phyloP scores from a whole-genome alignment of 2,888 invertebrate species.

The Thysanoteuthis rhombus region DNA sequence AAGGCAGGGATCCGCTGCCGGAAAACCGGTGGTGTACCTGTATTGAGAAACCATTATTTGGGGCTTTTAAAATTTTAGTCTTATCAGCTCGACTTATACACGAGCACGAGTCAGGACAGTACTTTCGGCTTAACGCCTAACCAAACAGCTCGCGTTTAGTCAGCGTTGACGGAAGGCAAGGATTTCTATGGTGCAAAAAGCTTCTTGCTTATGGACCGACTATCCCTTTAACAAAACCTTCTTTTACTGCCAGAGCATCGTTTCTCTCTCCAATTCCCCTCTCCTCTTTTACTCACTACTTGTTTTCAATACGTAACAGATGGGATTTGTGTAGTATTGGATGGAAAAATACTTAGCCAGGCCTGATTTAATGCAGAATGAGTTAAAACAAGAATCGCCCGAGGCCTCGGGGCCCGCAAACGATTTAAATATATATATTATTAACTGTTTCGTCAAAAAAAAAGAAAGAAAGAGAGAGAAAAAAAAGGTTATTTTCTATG shows the following conservation, averaged over 20 bases:
- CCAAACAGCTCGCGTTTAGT: too few relatives aligned
- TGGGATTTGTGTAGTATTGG: background rate
- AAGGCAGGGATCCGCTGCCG: too few relatives aligned
- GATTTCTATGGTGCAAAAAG: background rate
- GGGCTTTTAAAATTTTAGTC: too few relatives aligned
- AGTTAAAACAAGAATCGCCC: background rate
- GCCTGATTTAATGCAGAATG: background rate
- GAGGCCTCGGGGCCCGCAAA: background rate
- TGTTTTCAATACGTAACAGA: background rate
- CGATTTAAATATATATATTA: background rate
- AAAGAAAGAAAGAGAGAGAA: background rate
- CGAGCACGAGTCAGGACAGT: too few relatives aligned
- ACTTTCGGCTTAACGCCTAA: too few relatives aligned
- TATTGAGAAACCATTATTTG: too few relatives aligned
- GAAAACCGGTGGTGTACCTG: too few relatives aligned
- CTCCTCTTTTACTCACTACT: background rate
- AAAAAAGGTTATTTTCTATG: background rate
- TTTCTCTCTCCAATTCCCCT: background rate
- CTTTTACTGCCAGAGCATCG: background rate
- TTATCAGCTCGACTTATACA: too few relatives aligned
- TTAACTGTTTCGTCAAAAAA: background rate
- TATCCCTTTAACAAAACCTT: background rate
- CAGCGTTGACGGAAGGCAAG: too few relatives aligned
- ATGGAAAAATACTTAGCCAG: background rate
- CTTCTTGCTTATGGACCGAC: background rate